phyloP scores from a whole-genome alignment of 2,797 vertebrate species.

The Poecilia gillii region DNA sequence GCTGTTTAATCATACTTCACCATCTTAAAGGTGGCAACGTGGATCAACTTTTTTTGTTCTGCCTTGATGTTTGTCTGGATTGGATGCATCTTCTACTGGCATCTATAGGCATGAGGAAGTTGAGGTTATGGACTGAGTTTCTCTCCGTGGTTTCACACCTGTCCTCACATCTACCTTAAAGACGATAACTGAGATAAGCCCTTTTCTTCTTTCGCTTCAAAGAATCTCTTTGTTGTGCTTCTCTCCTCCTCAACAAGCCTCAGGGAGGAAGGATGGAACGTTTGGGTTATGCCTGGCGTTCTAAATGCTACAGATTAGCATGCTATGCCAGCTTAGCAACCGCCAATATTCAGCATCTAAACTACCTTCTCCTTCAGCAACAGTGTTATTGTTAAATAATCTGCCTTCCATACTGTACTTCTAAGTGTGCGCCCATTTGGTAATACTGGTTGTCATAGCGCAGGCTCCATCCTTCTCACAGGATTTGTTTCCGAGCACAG shows the following conservation, averaged over 20 bases:
- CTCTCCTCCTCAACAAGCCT: slow-evolving; percentile 56
- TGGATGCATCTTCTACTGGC: background rate
- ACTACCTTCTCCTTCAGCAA: slow-evolving; percentile 42
- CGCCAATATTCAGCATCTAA: slow-evolving; percentile 43
- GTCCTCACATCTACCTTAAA: slow-evolving; percentile 30
- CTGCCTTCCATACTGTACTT: slow-evolving; percentile 65
- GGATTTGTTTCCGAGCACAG: slow-evolving; percentile 48
- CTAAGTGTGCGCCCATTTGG: slow-evolving; percentile 66
- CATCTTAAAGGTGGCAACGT: no score
- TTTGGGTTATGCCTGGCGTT: slow-evolving; percentile 51
- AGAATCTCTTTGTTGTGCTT: slow-evolving; percentile 47
- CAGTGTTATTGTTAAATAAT: slow-evolving; percentile 47
- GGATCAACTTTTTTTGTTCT: background rate
- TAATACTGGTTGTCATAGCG: slow-evolving; percentile 73
- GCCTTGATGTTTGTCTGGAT: background rate
- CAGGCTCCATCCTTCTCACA: slow-evolving; percentile 67
- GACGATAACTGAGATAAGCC: slow-evolving; percentile 61
- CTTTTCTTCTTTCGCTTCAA: slow-evolving; percentile 43
- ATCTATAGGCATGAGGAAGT: background rate
- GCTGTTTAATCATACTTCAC: no score
- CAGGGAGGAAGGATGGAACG: slow-evolving; percentile 33
- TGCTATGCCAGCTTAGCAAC: slow-evolving; percentile 69
- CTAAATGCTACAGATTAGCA: slow-evolving; percentile 68
- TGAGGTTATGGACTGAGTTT: background rate
- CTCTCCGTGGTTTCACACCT: slow-evolving; percentile 15